Evolutionary conservation across 2,888 invertebrate species (phyloP), one percentile per base, ranked within the genome.

Genomic region (Allophyes oxyacanthae): DNA sequence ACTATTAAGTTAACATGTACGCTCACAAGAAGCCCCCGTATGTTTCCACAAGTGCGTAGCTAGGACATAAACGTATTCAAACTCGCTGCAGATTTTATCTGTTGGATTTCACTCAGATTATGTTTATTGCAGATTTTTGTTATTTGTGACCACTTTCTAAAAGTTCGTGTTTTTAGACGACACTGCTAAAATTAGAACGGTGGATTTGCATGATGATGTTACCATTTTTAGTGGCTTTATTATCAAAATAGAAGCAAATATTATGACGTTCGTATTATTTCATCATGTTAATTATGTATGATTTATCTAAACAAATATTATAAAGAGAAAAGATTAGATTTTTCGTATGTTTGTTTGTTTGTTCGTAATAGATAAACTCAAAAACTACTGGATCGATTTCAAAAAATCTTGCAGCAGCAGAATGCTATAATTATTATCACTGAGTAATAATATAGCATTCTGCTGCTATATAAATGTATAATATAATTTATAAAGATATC

Each of bases 111-210:
- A 77, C 79, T 78, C 50, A 58, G 53, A 77, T 75, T 68, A 25
- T 50, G 65, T 75, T 75, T 77, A 77, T 77, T 73, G 67, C 64
- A 63, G 56, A 42, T 43, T 55, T 45, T 66, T 67, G 68, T 49
- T 49, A 53, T 32, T 45, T 11, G 52, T 45, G 66, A 52, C 72
- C 61, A 74, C 82, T 84, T 85, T 83, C 82, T 85, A 82, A 69
- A 64, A 51, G 34, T 63, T 36, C 60, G 20, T 48, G 62, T 48
- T 63, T 55, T 52, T 45, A 28, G 10, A 41, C 20, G 13, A 72
- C 30, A 6, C 38, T 44, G 8, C 10, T 43, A n/a, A 42, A 56
- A 40, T 56, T 11, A 4, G 32, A 46, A 50, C 64, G 4, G 11
- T 13, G 9, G 14, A 11, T 49, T 68, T 15, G 7, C 11, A n/a